Conservation (phyloP, 2,113 vertebrate genomes). For the Brachypteracias leptosomus region DNA sequence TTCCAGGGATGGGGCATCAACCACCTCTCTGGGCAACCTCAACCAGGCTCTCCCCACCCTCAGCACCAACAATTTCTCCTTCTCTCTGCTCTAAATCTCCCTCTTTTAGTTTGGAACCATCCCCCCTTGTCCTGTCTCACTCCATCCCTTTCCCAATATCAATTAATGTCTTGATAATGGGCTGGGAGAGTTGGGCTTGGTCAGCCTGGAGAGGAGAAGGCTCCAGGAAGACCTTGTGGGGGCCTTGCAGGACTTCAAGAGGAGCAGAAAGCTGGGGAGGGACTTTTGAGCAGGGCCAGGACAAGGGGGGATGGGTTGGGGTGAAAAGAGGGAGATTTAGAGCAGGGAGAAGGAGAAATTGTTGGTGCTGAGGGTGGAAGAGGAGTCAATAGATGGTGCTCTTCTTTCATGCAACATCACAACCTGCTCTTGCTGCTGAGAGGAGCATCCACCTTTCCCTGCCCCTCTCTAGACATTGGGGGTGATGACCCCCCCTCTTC, state of each 20-base stretch:
- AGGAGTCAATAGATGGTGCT: conserved; percentile 40
- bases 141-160: not conserved
- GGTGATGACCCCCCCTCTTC: rapidly evolving
- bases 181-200: not conserved
- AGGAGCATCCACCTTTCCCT: not conserved
- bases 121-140: no score
- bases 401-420: not conserved
- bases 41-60: no score
- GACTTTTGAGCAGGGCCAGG: not conserved
- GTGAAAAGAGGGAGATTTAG: not conserved
- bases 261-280: not conserved
- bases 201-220: not conserved
- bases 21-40: no score
- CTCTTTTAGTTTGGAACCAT: no score
- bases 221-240: not conserved
- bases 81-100: no score
- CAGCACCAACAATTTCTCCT: no score
- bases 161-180: not conserved
- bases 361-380: not conserved
- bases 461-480: rapidly evolving
- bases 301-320: not conserved
- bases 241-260: not conserved
- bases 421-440: rapidly evolving
- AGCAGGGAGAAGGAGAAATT: not conserved
- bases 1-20: not conserved